phyloP scores from a whole-genome alignment of 2,113 vertebrate species.

The Macaca nemestrina region DNA sequence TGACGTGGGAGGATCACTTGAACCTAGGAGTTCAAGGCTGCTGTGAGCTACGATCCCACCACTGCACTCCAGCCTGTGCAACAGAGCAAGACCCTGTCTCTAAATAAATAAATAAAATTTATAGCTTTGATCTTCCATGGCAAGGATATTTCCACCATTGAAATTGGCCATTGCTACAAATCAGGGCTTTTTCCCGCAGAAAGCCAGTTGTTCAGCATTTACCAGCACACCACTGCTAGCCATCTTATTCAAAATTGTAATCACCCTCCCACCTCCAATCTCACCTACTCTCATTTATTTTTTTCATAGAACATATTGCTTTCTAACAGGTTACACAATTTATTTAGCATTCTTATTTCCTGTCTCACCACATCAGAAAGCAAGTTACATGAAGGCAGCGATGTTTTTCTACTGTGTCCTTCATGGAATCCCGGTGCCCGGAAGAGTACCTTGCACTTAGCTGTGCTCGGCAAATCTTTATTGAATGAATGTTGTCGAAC shows the following conservation, averaged over 20 bases:
- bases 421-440: not conserved
- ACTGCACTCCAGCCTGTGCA: too few species aligned
- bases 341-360: not conserved
- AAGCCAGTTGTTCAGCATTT: not conserved
- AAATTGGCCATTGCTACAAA: not conserved
- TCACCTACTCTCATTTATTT: not conserved
- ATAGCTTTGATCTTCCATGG: not conserved
- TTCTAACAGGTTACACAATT: not conserved
- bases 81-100: too few species aligned
- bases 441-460: not conserved
- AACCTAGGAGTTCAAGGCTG: too few species aligned
- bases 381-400: not conserved
- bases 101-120: too few species aligned
- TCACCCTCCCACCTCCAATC: not conserved
- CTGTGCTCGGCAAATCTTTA: not conserved
- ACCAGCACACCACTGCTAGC: not conserved
- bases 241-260: not conserved
- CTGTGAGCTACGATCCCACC: too few species aligned
- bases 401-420: not conserved
- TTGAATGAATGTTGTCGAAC: not conserved
- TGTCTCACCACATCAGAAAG: not conserved
- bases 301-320: not conserved
- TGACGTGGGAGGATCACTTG: too few species aligned
- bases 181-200: not conserved
- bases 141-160: not conserved